Evolutionary conservation across 1,140 invertebrate genomes (phyloP).

Genomic region (Dendroctonus ponderosae): DNA sequence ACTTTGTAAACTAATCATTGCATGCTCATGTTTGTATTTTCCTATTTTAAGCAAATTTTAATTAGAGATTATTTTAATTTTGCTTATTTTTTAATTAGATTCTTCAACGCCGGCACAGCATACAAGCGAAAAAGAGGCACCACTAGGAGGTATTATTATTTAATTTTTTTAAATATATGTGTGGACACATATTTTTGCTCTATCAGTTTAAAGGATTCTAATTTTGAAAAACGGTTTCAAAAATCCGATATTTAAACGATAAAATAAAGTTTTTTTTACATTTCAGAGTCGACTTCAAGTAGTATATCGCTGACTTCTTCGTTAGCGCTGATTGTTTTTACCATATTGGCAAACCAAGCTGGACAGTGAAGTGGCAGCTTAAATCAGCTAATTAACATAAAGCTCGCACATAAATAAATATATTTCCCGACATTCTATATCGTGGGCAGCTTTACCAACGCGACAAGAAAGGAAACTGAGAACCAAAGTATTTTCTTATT

Average conservation of each 20-base stretch:
- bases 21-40: not conserved
- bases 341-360: not conserved
- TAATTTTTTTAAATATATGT: slow-evolving; percentile 17
- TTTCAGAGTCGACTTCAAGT: slow-evolving; percentile 20
- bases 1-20: slow-evolving; percentile 3
- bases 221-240: too few species aligned
- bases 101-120: slow-evolving; percentile 36
- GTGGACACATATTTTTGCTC: slow-evolving; percentile 4
- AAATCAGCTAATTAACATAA: not conserved
- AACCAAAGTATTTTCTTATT: slow-evolving; percentile 40
- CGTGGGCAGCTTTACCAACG: slow-evolving; percentile 36
- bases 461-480: slow-evolving; percentile 12
- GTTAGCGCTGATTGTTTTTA: slow-evolving; percentile 21
- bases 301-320: slow-evolving; percentile 10
- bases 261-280: not conserved
- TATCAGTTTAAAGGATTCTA: not conserved
- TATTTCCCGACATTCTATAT: slow-evolving; percentile 24
- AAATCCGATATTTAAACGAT: too few species aligned
- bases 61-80: slow-evolving; percentile 7
- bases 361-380: not conserved
- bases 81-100: slow-evolving; percentile 21
- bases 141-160: slow-evolving; percentile 35
- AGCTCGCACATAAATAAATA: slow-evolving; percentile 4
- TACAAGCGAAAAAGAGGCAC: slow-evolving; percentile 30
- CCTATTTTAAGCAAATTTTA: not conserved